Base-by-base conservation (phyloP, 2,888 invertebrate genomes). In the Lathronympha strigana region DNA sequence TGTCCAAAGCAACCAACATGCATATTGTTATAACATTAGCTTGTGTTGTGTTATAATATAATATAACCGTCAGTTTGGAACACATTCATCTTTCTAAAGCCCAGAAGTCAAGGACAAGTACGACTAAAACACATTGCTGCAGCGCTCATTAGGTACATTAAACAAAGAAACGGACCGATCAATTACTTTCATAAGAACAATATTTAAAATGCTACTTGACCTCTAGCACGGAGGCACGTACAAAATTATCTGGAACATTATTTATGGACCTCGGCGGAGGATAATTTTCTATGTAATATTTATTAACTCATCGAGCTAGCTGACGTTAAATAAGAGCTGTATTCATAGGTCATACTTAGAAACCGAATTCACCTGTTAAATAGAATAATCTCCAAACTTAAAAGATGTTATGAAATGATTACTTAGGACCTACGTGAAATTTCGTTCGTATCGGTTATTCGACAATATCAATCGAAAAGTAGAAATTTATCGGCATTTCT, bases 241-340 rank as follows among this genome's bases (percentile, higher is more conserved):
- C 78, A 83, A 86, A 85, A 86, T 84, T 81, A 84, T 83, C 82
- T 81, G 76, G 81, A 79, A 79, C 76, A 72, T 82, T 80, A 84
- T 87, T 85, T 84, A 87, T 84, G 84, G 76, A 68, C 72, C 74
- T 75, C 76, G 77, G 73, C 79, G 72, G 67, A 71, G 83, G 81
- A 84, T 84, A 84, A 86, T 85, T n/a, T n/a, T 81, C 81, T 76
- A 77, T 81, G 73, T 78, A 75, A 81, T 80, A 82, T 81, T 61
- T 81, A 85, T 86, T 84, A 83, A 86, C 86, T 84, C 84, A 84
- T 86, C 84, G 77, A 70, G 71, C 66, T 47, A 60, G 69, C 76
- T 78, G 79, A 80, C 77, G 78, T 75, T 77, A 68, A 77, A 74
- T 72, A 67, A 72, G 57, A 19, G 71, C 73, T 36, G 62, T 80